Percentiles rank a stretch among this genome's conserved stretches.
Evolutionary conservation across 1,140 invertebrate genomes (phyloP).

Genomic region (Acromyrmex echinatior): DNA sequence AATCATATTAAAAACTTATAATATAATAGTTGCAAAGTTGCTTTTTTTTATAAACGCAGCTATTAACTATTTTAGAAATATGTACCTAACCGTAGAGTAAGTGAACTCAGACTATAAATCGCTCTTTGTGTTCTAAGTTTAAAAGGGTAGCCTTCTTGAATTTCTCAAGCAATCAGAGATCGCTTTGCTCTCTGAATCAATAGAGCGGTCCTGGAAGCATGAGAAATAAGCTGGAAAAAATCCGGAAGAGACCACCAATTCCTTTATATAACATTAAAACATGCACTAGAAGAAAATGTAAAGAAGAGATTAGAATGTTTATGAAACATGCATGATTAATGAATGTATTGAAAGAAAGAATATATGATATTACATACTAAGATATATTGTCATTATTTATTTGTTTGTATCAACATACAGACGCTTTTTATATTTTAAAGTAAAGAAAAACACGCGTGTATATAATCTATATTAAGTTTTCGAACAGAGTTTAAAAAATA

Average conservation of each 20-base stretch:
- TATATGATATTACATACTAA: background rate
- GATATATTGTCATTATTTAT: background rate
- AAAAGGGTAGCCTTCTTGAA: slow-evolving; percentile 1
- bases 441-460: background rate
- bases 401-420: background rate
- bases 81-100: background rate
- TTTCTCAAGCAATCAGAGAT: slow-evolving; percentile 35
- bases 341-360: slow-evolving; percentile 3
- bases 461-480: background rate
- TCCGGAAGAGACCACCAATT: slow-evolving; percentile 42
- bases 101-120: background rate
- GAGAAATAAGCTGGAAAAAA: slow-evolving; percentile 52
- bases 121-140: slow-evolving; percentile 31
- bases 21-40: no score
- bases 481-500: background rate
- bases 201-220: slow-evolving; percentile 59
- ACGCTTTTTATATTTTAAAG: background rate
- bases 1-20: no score
- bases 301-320: slow-evolving; percentile 5
- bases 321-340: slow-evolving; percentile 30
- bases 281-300: slow-evolving; percentile 34
- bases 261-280: slow-evolving; percentile 34
- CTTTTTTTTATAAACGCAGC: no score
- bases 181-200: slow-evolving; percentile 70
- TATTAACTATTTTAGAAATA: background rate